These are phyloP conservation scores for Homarus gammarus DNA, from an alignment of 2,888 invertebrate genomes.

Conservation along the genomic window DNA sequence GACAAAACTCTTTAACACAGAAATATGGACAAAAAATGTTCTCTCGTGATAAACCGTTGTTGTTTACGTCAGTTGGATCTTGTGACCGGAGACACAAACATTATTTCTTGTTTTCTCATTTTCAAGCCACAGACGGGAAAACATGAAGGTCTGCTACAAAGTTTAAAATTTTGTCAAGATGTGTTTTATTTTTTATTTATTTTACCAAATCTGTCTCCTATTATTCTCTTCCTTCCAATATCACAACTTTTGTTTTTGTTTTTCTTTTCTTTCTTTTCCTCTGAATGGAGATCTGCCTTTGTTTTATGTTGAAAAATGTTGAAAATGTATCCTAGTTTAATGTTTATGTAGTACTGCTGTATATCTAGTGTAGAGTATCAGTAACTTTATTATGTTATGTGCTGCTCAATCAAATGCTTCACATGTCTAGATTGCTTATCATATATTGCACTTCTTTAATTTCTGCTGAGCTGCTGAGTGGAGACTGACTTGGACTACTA, in stretches of 20 bases:
- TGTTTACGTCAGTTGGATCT: too few relatives aligned
- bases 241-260: not conserved
- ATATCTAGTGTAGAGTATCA: not conserved
- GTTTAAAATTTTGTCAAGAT: constrained; percentile 12
- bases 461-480: not conserved
- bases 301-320: not conserved
- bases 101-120: constrained; percentile 21
- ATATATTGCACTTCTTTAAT: not conserved
- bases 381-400: not conserved
- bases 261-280: constrained; percentile 15
- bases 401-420: not conserved
- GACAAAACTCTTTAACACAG: too few relatives aligned
- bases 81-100: not conserved
- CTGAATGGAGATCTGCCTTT: not conserved
- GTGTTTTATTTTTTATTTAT: not conserved
- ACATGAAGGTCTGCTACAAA: constrained; percentile 48
- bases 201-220: not conserved
- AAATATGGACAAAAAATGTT: too few relatives aligned
- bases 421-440: not conserved
- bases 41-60: too few relatives aligned
- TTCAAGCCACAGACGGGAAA: constrained; percentile 61
- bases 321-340: not conserved
- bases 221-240: not conserved
- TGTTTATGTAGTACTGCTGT: not conserved
- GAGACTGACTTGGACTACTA: not conserved